A percentile compares a stretch with the other conserved stretches of the same genome.
Conservation (phyloP, 1,140 invertebrate species). For the Drosophila subpulchrella region DNA sequence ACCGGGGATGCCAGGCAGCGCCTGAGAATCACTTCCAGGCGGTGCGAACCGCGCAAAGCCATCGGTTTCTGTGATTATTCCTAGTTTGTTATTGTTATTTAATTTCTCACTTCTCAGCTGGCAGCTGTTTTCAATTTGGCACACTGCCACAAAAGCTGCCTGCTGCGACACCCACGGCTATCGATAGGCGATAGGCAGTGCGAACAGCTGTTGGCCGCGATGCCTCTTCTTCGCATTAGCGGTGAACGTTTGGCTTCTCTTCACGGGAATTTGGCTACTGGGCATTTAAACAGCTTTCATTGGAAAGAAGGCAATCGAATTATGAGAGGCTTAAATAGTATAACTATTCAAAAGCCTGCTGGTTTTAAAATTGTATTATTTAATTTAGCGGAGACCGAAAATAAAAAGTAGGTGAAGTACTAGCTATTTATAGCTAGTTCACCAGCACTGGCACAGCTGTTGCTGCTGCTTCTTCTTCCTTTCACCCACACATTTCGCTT, state of each 20-base stretch:
- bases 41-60: slow-evolving; percentile 63
- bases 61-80: slow-evolving; percentile 36
- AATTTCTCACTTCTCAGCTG: slow-evolving; percentile 54
- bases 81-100: slow-evolving; percentile 53
- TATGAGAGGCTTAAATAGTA: background rate
- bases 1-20: slow-evolving; percentile 37
- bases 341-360: background rate
- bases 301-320: background rate
- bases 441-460: slow-evolving; percentile 7
- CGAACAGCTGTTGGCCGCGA: slow-evolving; percentile 7
- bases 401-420: too few relatives aligned
- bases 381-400: background rate
- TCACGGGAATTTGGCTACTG: slow-evolving; percentile 13
- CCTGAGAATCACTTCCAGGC: slow-evolving; percentile 49
- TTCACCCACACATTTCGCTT: slow-evolving; percentile 37
- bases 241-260: background rate
- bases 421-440: too few relatives aligned
- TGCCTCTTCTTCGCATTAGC: slow-evolving; percentile 2
- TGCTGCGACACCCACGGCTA: slow-evolving; percentile 34
- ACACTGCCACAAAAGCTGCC: slow-evolving; percentile 30
- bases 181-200: slow-evolving; percentile 17
- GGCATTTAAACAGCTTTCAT: slow-evolving; percentile 3
- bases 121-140: slow-evolving; percentile 58
- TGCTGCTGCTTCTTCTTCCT: slow-evolving; percentile 12
- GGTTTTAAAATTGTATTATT: background rate